Evolutionary conservation across 2,888 invertebrate genomes (phyloP).

Genomic region (Tenodera sinensis): DNA sequence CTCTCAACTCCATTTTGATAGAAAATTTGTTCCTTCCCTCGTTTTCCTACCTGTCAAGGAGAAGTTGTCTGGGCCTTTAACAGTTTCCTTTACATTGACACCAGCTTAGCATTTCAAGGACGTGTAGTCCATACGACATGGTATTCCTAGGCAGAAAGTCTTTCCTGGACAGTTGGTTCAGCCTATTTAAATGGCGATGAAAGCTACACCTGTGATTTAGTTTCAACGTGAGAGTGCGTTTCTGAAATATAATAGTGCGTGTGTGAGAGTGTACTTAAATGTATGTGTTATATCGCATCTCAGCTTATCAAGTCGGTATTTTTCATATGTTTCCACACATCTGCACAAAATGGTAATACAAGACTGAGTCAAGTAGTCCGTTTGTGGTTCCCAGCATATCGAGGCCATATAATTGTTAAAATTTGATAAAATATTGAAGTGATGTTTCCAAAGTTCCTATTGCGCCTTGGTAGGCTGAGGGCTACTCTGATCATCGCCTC

Average conservation of each 20-base stretch:
- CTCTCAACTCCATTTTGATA: slow-evolving; percentile 28
- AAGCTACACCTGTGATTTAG: slow-evolving; percentile 52
- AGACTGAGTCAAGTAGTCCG: slow-evolving; percentile 33
- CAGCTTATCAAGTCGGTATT: slow-evolving; percentile 22
- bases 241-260: background rate
- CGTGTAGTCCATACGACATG: background rate
- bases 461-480: slow-evolving; percentile 31
- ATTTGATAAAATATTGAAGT: slow-evolving; percentile 29
- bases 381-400: slow-evolving; percentile 32
- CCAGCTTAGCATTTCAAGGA: slow-evolving; percentile 64
- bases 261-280: background rate
- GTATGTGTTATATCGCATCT: slow-evolving; percentile 22
- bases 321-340: slow-evolving; percentile 28
- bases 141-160: background rate
- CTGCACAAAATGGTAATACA: slow-evolving; percentile 28
- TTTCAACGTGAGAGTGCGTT: slow-evolving; percentile 16
- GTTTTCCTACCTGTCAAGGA: slow-evolving; percentile 92
- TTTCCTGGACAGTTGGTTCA: slow-evolving; percentile 3
- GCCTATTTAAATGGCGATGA: slow-evolving; percentile 41
- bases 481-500: slow-evolving; percentile 25
- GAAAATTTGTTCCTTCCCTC: slow-evolving; percentile 81
- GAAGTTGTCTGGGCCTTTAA: slow-evolving; percentile 79
- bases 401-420: slow-evolving; percentile 31
- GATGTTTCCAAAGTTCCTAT: slow-evolving; percentile 34
- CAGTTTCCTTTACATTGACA: slow-evolving; percentile 89